phyloP scores from a whole-genome alignment of 2,888 invertebrate species.

The Horisme vitalbata region DNA sequence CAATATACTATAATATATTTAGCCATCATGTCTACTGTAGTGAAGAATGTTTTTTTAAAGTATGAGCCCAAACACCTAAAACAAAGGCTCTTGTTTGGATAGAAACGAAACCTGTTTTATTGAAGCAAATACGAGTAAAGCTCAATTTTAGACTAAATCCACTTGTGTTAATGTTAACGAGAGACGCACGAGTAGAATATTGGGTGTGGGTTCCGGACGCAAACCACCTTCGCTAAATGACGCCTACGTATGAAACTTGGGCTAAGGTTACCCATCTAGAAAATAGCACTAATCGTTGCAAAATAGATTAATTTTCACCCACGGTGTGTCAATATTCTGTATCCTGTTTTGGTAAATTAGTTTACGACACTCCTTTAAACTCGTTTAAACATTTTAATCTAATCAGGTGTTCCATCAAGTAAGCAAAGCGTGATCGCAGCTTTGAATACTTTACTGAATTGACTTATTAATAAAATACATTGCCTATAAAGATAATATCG shows the following conservation, averaged over 20 bases:
- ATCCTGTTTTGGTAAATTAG: background rate
- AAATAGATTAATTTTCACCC: constrained; percentile 29
- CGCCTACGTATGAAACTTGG: constrained; percentile 24
- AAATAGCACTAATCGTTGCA: constrained; percentile 16
- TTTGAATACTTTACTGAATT: no score
- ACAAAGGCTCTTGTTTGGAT: constrained; percentile 2
- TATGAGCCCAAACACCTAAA: background rate
- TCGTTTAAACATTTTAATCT: background rate
- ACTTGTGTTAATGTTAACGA: constrained; percentile 26
- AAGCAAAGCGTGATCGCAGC: no score
- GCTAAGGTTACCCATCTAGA: constrained; percentile 12
- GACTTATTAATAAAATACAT: no score
- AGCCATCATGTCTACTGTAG: constrained; percentile 5
- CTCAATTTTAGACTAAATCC: constrained; percentile 18
- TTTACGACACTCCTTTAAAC: background rate
- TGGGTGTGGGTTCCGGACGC: constrained; percentile 23
- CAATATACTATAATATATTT: constrained; percentile 11
- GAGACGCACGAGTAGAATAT: constrained; percentile 13
- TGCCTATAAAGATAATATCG: no score
- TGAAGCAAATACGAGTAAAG: constrained; percentile 4
- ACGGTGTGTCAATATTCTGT: constrained; percentile 19
- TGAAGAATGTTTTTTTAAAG: background rate
- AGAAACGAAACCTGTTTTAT: constrained; percentile 9
- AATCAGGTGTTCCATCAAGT: background rate
- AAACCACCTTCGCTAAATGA: constrained; percentile 27